Conservation (phyloP, 64 coral and sea anemone genomes). For the Hydrozoanthus tunicans region DNA sequence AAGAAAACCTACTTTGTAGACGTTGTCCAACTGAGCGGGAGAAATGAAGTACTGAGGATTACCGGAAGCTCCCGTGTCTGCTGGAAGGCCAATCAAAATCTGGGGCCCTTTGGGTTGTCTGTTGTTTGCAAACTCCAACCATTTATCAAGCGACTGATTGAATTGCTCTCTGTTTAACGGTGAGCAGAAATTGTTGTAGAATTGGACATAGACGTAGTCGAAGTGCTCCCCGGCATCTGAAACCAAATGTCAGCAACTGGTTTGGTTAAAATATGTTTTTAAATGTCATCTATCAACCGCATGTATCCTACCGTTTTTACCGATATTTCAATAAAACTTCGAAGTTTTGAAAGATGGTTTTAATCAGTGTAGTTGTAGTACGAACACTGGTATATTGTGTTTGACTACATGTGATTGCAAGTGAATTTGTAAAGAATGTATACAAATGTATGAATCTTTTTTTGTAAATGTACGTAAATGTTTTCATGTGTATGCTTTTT, state of each 20-base stretch:
- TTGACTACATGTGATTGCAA: too few species aligned
- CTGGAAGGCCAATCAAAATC: constrained; percentile 61
- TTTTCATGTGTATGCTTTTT: too few species aligned
- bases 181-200: constrained; percentile 8
- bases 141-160: constrained; percentile 18
- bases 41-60: not conserved
- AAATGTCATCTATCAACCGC: too few species aligned
- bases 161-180: not conserved
- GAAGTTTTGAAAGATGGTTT: too few species aligned
- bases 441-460: too few species aligned
- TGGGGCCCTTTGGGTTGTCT: constrained; percentile 11
- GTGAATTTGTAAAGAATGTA: too few species aligned
- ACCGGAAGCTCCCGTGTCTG: not conserved
- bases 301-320: too few species aligned
- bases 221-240: constrained; percentile 47
- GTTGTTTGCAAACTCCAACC: constrained; percentile 47
- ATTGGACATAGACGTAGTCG: constrained; percentile 64
- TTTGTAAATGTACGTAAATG: too few species aligned
- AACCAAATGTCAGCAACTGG: not conserved
- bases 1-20: too few species aligned
- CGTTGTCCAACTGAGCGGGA: not conserved
- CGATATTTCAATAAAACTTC: too few species aligned
- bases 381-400: too few species aligned
- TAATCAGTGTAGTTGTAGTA: too few species aligned
- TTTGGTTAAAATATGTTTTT: not conserved